A percentile compares a stretch with the other conserved stretches of the same genome.
Evolutionary conservation across 2,797 vertebrate genomes (phyloP).

Genomic region (Sebastes kiyomatsui): DNA sequence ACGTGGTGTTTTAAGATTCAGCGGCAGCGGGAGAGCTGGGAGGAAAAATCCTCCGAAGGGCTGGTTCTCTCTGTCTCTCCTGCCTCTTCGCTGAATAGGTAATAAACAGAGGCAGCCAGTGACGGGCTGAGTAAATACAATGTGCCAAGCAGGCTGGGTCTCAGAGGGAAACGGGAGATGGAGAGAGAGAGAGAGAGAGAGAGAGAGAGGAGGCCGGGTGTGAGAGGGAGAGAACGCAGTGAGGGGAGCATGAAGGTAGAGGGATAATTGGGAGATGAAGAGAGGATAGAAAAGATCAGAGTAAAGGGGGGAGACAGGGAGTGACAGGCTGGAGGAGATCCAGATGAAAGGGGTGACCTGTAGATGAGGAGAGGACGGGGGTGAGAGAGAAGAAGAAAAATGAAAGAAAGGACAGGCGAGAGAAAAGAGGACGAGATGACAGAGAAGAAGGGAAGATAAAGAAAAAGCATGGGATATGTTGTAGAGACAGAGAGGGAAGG

Average conservation of each 20-base stretch:
- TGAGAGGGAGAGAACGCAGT: neutral
- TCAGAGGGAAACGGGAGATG: constrained; percentile 15
- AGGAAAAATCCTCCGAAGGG: constrained; percentile 39
- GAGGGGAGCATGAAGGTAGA: neutral
- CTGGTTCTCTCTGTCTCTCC: constrained; percentile 28
- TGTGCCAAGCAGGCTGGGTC: constrained; percentile 41
- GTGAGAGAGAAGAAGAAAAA: neutral
- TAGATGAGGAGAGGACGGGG: neutral
- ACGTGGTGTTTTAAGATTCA: constrained; percentile 42
- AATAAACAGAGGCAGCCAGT: constrained; percentile 57
- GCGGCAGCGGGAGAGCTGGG: constrained; percentile 12
- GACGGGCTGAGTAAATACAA: constrained; percentile 58
- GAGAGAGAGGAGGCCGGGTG: neutral
- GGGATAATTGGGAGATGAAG: constrained; percentile 20
- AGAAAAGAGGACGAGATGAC: neutral
- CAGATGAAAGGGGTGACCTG: constrained; percentile 1
- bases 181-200: neutral
- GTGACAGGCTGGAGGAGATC: neutral
- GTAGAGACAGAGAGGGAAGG: neutral
- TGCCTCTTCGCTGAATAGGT: constrained; percentile 36
- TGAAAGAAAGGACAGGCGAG: neutral
- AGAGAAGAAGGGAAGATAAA: neutral
- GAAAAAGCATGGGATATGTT: neutral
- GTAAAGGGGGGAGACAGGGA: neutral
- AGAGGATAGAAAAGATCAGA: neutral